These are phyloP conservation scores for Anguilla marmorata DNA, from an alignment of 2,797 vertebrate species.

Conservation along the genomic window DNA sequence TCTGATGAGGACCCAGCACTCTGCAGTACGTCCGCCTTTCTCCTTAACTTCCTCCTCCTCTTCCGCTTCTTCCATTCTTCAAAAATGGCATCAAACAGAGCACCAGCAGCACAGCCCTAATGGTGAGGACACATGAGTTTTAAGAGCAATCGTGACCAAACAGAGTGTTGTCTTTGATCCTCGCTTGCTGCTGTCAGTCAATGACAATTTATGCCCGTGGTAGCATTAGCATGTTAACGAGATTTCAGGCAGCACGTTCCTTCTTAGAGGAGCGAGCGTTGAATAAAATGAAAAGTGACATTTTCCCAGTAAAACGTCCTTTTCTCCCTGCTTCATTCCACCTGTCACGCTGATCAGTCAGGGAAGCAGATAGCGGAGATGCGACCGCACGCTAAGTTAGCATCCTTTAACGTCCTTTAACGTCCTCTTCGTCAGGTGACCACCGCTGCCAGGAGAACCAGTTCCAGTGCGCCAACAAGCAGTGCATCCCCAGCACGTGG, in stretches of 20 bases:
- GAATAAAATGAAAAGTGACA: slow-evolving; percentile 8
- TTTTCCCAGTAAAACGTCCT: not conserved
- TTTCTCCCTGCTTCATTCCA: not conserved
- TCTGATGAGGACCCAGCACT: slow-evolving; percentile 71
- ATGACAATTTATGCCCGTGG: not conserved
- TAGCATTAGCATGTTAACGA: slow-evolving; percentile 8
- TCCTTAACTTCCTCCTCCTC: not conserved
- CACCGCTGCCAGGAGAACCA: slow-evolving; percentile 66
- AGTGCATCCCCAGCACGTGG: slow-evolving; percentile 64
- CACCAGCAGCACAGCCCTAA: not conserved
- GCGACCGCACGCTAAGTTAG: not conserved
- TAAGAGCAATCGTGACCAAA: not conserved
- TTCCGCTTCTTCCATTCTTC: not conserved
- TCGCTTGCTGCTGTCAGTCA: not conserved
- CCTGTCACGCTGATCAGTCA: not conserved
- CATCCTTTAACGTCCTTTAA: not conserved
- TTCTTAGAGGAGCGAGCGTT: not conserved
- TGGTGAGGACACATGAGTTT: not conserved
- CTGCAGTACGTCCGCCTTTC: slow-evolving; percentile 60
- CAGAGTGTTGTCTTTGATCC: not conserved
- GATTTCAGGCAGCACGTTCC: not conserved
- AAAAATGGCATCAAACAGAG: not conserved
- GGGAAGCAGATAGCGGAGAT: not conserved
- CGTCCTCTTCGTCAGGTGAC: slow-evolving; percentile 53
- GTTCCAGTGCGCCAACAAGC: slow-evolving; percentile 70